Percentiles rank a stretch among this genome's conserved stretches.
phyloP scores from a whole-genome alignment of 37 sponge, comb jelly and placozoan genomes.

The Mnemiopsis leidyi region DNA sequence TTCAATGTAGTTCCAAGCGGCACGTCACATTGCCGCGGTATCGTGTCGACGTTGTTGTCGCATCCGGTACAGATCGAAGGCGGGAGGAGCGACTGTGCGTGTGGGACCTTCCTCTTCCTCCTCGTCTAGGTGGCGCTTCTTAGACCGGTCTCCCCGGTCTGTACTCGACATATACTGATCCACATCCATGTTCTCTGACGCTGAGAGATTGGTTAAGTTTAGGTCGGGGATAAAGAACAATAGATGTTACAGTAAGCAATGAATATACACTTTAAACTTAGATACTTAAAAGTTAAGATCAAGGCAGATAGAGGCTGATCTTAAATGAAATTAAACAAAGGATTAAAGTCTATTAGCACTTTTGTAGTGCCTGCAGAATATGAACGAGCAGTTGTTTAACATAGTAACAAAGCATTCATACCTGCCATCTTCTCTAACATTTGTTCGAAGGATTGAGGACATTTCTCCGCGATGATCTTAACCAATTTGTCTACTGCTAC shows the following conservation, averaged over 20 bases:
- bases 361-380: no score
- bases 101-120: slow-evolving; percentile 67
- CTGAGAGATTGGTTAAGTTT: no score
- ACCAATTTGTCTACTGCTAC: slow-evolving; percentile 83
- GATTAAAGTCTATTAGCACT: no score
- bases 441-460: not conserved
- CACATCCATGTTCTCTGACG: slow-evolving; percentile 63
- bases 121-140: slow-evolving; percentile 19
- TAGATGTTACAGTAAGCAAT: no score
- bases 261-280: no score
- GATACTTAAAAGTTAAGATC: no score
- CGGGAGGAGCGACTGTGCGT: slow-evolving; percentile 70
- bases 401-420: no score
- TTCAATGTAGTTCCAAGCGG: no score
- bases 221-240: no score
- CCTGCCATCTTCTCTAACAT: slow-evolving; percentile 60
- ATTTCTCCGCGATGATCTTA: slow-evolving; percentile 67
- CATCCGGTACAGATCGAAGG: slow-evolving; percentile 78
- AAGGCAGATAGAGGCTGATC: no score
- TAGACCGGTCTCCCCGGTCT: not conserved
- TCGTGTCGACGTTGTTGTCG: slow-evolving; percentile 81
- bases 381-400: no score
- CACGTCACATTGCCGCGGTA: not conserved
- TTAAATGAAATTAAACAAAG: no score
- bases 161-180: not conserved